These are phyloP conservation scores for Drosophila macrospina DNA, from an alignment of 2,888 invertebrate genomes.

Conservation along the genomic window DNA sequence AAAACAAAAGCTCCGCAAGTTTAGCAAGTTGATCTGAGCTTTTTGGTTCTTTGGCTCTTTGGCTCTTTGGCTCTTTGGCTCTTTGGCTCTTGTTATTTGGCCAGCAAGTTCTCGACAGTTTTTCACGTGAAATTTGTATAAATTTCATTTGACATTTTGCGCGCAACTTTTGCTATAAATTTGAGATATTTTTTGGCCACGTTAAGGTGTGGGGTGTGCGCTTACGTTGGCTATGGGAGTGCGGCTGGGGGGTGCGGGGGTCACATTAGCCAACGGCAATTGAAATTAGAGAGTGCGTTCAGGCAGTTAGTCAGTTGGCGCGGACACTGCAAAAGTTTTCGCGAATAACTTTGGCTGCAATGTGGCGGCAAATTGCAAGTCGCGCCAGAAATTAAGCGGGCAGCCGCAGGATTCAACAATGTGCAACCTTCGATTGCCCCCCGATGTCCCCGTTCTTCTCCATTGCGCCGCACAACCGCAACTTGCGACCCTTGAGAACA, in stretches of 20 bases:
- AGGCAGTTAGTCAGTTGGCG: slow-evolving; percentile 45
- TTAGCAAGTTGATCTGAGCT: slow-evolving; percentile 8
- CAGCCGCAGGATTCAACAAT: slow-evolving; percentile 55
- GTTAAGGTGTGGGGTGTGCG: background rate
- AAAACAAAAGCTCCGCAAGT: slow-evolving; percentile 28
- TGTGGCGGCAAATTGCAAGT: slow-evolving; percentile 79
- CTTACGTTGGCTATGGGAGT: background rate
- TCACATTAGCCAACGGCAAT: slow-evolving; percentile 73
- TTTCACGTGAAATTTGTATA: slow-evolving; percentile 72
- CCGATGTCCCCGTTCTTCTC: background rate
- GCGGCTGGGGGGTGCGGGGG: background rate
- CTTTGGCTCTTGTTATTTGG: slow-evolving; percentile 10
- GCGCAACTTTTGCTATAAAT: slow-evolving; percentile 63
- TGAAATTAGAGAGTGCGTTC: slow-evolving; percentile 73
- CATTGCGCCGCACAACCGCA: background rate
- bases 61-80: too few species aligned
- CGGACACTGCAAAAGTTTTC: slow-evolving; percentile 38
- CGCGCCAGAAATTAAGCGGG: slow-evolving; percentile 75
- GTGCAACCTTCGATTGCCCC: background rate
- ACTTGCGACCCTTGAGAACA: slow-evolving; percentile 19
- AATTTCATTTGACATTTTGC: slow-evolving; percentile 75
- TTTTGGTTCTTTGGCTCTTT: too few species aligned
- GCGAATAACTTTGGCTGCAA: slow-evolving; percentile 73
- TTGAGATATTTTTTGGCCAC: slow-evolving; percentile 27
- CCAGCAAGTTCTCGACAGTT: slow-evolving; percentile 63